phyloP scores from a whole-genome alignment of 2,113 vertebrate genomes.

The Panurus biarmicus region DNA sequence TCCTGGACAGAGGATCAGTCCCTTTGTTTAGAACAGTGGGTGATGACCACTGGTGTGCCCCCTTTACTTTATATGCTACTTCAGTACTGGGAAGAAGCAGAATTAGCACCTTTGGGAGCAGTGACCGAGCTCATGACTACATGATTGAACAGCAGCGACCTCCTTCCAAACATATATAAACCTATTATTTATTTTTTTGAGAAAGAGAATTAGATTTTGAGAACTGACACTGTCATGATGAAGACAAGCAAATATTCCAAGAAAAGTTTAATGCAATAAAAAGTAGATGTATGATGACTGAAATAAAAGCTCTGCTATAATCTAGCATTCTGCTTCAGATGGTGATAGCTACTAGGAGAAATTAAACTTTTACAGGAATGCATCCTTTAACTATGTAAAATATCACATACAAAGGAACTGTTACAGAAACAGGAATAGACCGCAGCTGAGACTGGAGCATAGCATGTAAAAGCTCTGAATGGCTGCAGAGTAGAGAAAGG shows the following conservation, averaged over 20 bases:
- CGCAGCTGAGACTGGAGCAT: not conserved
- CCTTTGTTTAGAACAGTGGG: not conserved
- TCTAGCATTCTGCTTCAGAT: not conserved
- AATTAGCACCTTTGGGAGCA: not conserved
- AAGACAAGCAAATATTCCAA: not conserved
- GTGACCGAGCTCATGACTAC: not conserved
- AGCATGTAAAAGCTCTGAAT: not conserved
- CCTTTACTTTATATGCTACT: rapidly evolving
- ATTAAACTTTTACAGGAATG: not conserved
- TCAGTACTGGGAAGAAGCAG: not conserved
- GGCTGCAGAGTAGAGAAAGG: not conserved
- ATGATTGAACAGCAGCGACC: not conserved
- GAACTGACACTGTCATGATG: not conserved
- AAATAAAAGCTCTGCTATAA: not conserved
- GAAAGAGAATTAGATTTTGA: not conserved
- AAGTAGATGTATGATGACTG: not conserved
- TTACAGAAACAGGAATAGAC: not conserved
- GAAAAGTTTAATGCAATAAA: not conserved
- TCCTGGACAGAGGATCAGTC: not conserved
- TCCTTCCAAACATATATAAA: not conserved
- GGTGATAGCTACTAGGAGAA: not conserved
- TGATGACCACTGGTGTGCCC: not conserved
- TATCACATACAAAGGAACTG: not conserved
- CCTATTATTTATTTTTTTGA: not conserved
- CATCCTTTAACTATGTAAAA: not conserved